These are phyloP conservation scores for Chionomys nivalis DNA, from an alignment of 2,113 vertebrate genomes.

Conservation along the genomic window DNA sequence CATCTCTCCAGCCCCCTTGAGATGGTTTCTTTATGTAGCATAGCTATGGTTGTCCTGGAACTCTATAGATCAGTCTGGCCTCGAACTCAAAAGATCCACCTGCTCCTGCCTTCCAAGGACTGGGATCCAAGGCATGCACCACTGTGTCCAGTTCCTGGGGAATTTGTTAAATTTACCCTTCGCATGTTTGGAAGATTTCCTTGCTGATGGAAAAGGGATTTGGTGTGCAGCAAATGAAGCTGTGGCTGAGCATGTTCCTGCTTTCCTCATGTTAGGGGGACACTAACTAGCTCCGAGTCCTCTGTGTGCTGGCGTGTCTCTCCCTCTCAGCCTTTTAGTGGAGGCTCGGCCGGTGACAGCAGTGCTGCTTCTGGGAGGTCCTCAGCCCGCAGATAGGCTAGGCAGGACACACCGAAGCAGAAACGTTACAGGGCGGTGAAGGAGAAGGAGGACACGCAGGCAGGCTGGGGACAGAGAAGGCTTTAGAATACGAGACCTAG, in stretches of 20 bases:
- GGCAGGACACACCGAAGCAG: neutral
- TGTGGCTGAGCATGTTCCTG: neutral
- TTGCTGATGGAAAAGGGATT: neutral
- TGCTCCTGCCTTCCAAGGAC: neutral
- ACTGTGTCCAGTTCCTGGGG: no score
- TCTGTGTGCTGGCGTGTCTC: neutral
- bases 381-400: no score
- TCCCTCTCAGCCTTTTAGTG: neutral
- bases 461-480: neutral
- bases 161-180: neutral
- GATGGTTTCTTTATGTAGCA: neutral
- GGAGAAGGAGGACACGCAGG: neutral
- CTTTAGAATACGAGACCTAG: neutral
- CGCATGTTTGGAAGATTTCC: neutral
- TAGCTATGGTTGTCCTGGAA: neutral
- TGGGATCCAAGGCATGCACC: neutral
- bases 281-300: no score
- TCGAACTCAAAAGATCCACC: neutral
- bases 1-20: no score
- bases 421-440: neutral
- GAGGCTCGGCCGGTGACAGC: neutral
- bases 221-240: slow-evolving; percentile 27
- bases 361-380: neutral
- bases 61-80: neutral
- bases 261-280: neutral